These are phyloP conservation scores for Bombylius major DNA, from an alignment of 2,888 invertebrate species.

Conservation along the genomic window DNA sequence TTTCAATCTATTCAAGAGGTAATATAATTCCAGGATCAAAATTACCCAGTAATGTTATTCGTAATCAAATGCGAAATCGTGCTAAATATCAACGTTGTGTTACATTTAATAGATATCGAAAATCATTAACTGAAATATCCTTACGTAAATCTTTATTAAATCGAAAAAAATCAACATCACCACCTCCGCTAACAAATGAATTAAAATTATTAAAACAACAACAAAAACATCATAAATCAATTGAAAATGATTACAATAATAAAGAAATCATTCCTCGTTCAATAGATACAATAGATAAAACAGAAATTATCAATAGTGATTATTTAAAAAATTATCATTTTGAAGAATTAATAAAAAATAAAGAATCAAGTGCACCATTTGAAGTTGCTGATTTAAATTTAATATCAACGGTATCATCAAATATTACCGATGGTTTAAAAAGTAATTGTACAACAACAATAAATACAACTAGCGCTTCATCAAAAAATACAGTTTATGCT, in stretches of 20 bases:
- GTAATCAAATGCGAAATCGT: constrained; percentile 17
- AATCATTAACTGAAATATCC: constrained; percentile 8
- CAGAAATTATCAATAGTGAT: not conserved
- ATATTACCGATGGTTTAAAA: not conserved
- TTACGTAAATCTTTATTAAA: constrained; percentile 9
- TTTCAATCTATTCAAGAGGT: constrained; percentile 20
- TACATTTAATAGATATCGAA: constrained; percentile 19
- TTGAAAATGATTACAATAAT: not conserved
- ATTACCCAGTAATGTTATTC: constrained; percentile 9
- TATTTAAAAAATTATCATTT: constrained; percentile 15
- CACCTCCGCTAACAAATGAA: not conserved
- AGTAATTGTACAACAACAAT: not conserved
- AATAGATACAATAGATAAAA: not conserved
- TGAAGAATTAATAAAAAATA: constrained; percentile 23
- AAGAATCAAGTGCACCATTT: constrained; percentile 27
- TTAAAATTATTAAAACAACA: not conserved
- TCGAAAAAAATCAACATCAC: not conserved
- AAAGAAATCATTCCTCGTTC: not conserved
- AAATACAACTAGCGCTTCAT: not conserved
- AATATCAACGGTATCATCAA: not conserved
- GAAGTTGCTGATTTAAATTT: constrained; percentile 19
- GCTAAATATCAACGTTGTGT: constrained; percentile 19
- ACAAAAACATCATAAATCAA: not conserved
- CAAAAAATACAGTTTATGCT: constrained; percentile 20
- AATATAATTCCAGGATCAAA: constrained; percentile 21